phyloP scores from a whole-genome alignment of 2,797 vertebrate genomes.

The Babyrousa celebensis region DNA sequence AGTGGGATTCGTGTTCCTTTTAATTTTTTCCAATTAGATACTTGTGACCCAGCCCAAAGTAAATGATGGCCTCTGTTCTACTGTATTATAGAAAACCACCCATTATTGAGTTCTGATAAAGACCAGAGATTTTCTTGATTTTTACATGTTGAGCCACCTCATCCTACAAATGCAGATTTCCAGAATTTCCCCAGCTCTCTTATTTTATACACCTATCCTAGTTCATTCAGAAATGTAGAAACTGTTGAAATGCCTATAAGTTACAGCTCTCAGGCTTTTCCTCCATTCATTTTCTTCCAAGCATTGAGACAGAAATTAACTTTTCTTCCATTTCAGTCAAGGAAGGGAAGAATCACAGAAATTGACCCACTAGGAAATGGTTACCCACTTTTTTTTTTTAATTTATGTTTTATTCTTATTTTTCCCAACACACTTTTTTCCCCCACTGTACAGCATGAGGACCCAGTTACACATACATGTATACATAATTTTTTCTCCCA shows the following conservation, averaged over 20 bases:
- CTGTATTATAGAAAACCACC: conserved; percentile 16
- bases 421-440: too few relatives aligned
- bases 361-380: background rate
- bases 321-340: background rate
- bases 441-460: too few relatives aligned
- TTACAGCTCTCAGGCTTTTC: background rate
- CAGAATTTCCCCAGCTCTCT: background rate
- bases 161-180: background rate
- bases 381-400: background rate
- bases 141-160: background rate
- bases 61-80: background rate
- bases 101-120: background rate
- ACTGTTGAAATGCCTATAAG: background rate
- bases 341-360: background rate
- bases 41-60: background rate
- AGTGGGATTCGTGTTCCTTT: background rate
- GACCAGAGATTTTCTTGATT: background rate
- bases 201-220: background rate
- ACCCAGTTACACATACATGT: too few relatives aligned
- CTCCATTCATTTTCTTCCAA: background rate
- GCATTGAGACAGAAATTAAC: background rate
- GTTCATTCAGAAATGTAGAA: conserved; percentile 19
- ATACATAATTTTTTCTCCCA: too few relatives aligned
- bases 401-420: too few relatives aligned
- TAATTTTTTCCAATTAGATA: background rate